A percentile compares a stretch with the other conserved stretches of the same genome.
Evolutionary conservation across 2,888 invertebrate species (phyloP).

Genomic region (Spilarctia lutea): DNA sequence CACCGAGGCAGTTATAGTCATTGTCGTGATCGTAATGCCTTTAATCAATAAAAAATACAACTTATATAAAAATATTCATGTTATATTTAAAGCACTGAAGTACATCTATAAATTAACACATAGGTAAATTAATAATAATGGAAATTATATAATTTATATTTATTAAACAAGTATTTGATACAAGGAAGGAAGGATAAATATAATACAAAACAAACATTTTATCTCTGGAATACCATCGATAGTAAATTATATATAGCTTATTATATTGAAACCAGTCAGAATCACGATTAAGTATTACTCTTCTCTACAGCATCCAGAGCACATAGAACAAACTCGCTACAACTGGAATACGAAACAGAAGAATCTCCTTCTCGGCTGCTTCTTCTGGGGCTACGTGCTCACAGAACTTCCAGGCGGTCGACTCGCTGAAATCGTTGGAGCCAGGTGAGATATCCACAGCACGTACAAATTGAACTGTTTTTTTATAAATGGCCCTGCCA

Average conservation of each 20-base stretch:
- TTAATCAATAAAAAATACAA: too few species aligned
- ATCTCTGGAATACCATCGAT: neutral
- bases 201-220: neutral
- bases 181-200: neutral
- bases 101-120: too few species aligned
- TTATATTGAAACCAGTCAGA: neutral
- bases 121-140: too few species aligned
- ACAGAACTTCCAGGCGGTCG: slow-evolving; percentile 96
- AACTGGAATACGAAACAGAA: slow-evolving; percentile 93
- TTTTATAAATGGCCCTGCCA: neutral
- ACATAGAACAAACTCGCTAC: slow-evolving; percentile 87
- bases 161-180: neutral
- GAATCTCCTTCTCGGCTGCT: slow-evolving; percentile 93
- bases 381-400: slow-evolving; percentile 97
- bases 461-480: neutral
- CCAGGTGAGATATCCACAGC: slow-evolving; percentile 79
- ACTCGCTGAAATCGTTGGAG: slow-evolving; percentile 93
- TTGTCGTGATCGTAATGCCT: too few species aligned
- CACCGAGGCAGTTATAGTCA: too few species aligned
- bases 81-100: too few species aligned
- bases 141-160: too few species aligned
- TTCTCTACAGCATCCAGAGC: slow-evolving; percentile 73
- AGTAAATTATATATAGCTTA: neutral
- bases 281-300: slow-evolving; percentile 8
- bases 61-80: too few species aligned